These are phyloP conservation scores for Cyprinodon diabolis DNA, from an alignment of 2,797 vertebrate species.

Conservation along the genomic window DNA sequence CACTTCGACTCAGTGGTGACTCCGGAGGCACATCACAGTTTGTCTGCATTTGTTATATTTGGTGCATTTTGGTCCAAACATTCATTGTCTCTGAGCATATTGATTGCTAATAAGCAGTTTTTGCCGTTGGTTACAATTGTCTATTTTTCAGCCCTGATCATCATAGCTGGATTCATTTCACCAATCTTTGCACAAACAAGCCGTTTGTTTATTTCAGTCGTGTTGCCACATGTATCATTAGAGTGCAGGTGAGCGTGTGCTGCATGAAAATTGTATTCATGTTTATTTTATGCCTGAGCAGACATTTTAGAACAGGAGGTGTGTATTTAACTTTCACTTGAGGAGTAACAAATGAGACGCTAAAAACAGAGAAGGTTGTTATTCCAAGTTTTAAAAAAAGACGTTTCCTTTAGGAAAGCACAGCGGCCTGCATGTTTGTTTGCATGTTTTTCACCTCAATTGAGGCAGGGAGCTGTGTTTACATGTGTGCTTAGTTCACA, in stretches of 20 bases:
- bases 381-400: conserved; percentile 18
- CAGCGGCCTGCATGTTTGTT: conserved; percentile 43
- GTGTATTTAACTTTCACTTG: conserved; percentile 38
- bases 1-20: conserved; percentile 57
- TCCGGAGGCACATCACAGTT: conserved; percentile 44
- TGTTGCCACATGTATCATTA: conserved; percentile 23
- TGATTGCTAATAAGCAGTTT: conserved; percentile 12
- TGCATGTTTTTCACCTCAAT: conserved; percentile 42
- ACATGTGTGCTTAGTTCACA: conserved; percentile 64
- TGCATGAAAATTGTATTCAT: conserved; percentile 28
- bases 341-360: conserved; percentile 40
- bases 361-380: conserved; percentile 24
- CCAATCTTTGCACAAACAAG: conserved; percentile 10
- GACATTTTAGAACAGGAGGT: conserved; percentile 43
- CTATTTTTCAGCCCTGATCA: conserved; percentile 23
- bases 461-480: conserved; percentile 52
- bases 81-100: background rate
- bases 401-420: conserved; percentile 28
- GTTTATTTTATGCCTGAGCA: conserved; percentile 57
- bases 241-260: conserved; percentile 16
- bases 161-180: conserved; percentile 16
- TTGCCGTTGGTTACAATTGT: conserved; percentile 30
- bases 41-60: conserved; percentile 5
- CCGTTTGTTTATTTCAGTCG: conserved; percentile 46
- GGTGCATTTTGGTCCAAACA: background rate